These are phyloP conservation scores for Zingel zingel DNA, from an alignment of 2,113 vertebrate genomes.

Conservation along the genomic window DNA sequence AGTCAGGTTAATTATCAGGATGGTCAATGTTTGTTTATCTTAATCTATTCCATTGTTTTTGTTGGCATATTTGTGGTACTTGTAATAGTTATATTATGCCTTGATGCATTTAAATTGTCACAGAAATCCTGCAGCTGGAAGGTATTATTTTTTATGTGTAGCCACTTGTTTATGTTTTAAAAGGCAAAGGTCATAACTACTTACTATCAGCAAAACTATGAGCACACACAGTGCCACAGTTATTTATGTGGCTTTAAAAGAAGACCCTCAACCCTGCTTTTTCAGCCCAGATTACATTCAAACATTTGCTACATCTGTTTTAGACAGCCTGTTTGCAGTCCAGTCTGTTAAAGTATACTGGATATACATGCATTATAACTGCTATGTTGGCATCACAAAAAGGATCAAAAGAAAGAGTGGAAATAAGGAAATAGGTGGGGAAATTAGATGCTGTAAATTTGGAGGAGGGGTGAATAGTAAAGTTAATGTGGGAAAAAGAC, in stretches of 20 bases:
- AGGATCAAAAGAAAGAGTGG: neutral
- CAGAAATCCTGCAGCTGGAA: neutral
- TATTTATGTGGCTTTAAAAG: neutral
- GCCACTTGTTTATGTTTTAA: neutral
- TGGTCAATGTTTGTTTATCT: constrained; percentile 5
- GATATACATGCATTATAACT: neutral
- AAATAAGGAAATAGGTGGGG: constrained; percentile 9
- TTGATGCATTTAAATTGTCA: neutral
- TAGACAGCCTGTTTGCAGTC: neutral
- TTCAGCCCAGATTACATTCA: neutral
- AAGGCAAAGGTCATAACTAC: neutral
- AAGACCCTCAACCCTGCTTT: neutral
- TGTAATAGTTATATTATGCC: neutral
- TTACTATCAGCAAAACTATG: neutral
- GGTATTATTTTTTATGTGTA: neutral
- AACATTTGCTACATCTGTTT: constrained; percentile 1
- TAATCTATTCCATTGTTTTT: neutral
- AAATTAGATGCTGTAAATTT: constrained; percentile 21
- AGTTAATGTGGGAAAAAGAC: neutral
- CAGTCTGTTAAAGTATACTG: neutral
- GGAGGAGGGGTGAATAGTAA: constrained; percentile 10
- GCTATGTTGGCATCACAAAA: constrained; percentile 5
- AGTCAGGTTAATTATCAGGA: too few species aligned
- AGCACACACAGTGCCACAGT: neutral
- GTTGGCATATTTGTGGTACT: neutral